Evolutionary conservation across 2,888 invertebrate species (phyloP).

Genomic region (Acrobasis suavella): DNA sequence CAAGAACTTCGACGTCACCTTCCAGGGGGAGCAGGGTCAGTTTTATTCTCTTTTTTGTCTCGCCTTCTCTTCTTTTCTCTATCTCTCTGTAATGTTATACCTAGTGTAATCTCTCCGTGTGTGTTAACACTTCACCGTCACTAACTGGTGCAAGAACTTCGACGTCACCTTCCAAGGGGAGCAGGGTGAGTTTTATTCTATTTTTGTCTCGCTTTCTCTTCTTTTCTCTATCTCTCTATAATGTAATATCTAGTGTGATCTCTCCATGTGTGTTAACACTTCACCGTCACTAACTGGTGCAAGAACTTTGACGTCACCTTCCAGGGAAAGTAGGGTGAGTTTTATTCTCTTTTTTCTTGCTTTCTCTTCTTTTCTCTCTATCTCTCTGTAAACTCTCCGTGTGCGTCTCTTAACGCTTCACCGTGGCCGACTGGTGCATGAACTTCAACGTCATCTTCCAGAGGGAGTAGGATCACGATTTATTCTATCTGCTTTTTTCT

Average conservation of each 20-base stretch:
- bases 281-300: constrained; percentile 96
- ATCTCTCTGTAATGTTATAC: no score
- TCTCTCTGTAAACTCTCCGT: no score
- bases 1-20: constrained; percentile 95
- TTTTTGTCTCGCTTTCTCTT: no score
- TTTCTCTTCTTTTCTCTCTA: no score
- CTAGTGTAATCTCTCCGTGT: no score
- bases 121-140: constrained; percentile 91
- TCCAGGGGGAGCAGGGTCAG: constrained; percentile 95
- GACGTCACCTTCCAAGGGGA: constrained; percentile 97
- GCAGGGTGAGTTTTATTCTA: constrained; percentile 84
- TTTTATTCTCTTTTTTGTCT: neutral
- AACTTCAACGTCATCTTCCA: constrained; percentile 96
- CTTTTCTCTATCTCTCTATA: no score
- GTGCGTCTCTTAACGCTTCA: no score
- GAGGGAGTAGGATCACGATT: constrained; percentile 92
- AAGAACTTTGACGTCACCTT: constrained; percentile 96
- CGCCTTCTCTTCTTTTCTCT: no score
- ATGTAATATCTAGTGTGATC: no score
- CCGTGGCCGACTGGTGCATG: constrained; percentile 96
- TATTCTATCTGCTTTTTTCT: no score
- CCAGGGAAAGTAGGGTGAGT: constrained; percentile 94
- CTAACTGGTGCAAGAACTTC: constrained; percentile 97
- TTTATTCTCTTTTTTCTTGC: no score
- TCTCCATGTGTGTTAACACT: no score